phyloP scores from a whole-genome alignment of 2,113 vertebrate genomes.

The Cettia cetti region DNA sequence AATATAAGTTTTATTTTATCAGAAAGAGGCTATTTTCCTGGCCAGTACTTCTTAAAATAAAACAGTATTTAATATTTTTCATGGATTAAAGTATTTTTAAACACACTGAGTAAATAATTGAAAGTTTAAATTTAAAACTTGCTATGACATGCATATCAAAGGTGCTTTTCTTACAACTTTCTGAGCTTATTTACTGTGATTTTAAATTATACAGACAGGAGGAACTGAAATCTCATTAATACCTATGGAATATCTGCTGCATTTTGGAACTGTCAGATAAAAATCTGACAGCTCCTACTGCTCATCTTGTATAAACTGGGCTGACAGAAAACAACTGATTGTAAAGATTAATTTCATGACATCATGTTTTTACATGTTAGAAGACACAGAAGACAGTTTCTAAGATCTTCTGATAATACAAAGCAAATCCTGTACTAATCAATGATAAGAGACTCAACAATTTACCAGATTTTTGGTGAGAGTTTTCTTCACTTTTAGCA shows the following conservation, averaged over 20 bases:
- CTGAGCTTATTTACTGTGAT: constrained; percentile 2
- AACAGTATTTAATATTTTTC: not conserved
- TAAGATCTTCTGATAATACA: not conserved
- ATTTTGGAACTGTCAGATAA: too few species aligned
- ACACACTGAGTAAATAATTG: not conserved
- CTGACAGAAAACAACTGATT: not conserved
- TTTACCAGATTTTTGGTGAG: not conserved
- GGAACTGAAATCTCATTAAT: not conserved
- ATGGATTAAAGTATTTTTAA: not conserved
- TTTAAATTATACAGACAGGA: not conserved
- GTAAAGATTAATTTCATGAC: not conserved
- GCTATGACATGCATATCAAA: not conserved
- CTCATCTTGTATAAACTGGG: not conserved
- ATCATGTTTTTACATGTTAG: not conserved
- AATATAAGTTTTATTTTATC: not conserved
- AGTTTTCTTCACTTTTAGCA: not conserved
- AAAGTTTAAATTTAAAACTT: not conserved
- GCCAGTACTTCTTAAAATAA: not conserved
- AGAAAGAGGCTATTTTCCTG: not conserved
- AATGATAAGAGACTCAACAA: not conserved
- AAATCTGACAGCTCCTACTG: not conserved
- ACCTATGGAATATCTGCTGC: not conserved
- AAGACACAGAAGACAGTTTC: not conserved
- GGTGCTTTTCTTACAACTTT: not conserved
- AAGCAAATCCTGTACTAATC: not conserved